Evolutionary conservation across 2,888 invertebrate genomes (phyloP).

Genomic region (Drosophila atroscutellata): DNA sequence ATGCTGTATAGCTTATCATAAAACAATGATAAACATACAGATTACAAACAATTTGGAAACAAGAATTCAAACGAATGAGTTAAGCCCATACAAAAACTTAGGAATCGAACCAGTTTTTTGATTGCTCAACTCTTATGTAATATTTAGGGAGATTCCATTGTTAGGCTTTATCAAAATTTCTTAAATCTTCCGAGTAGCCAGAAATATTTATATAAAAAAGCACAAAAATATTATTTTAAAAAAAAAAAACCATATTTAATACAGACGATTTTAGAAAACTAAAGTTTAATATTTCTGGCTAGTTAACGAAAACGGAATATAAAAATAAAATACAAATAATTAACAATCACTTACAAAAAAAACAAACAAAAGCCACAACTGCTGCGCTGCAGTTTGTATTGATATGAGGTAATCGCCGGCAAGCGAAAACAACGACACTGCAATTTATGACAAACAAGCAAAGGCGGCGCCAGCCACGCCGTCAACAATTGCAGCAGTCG

Average conservation of each 20-base stretch:
- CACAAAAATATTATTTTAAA: neutral
- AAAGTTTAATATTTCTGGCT: neutral
- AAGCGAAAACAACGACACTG: constrained; percentile 46
- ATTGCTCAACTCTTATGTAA: neutral
- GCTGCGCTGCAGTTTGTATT: constrained; percentile 53
- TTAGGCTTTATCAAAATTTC: neutral
- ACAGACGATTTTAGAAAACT: neutral
- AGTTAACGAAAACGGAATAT: constrained; percentile 5
- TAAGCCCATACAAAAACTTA: constrained; percentile 27
- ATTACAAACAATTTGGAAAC: constrained; percentile 16
- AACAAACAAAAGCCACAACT: constrained; percentile 39
- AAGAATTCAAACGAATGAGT: constrained; percentile 19
- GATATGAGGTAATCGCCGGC: constrained; percentile 59
- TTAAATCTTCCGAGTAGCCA: neutral
- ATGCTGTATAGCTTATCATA: constrained; percentile 14
- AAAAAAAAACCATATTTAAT: constrained; percentile 1
- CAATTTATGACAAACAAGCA: constrained; percentile 70
- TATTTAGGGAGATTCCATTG: constrained; percentile 11
- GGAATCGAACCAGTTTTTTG: constrained; percentile 53
- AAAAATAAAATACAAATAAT: constrained; percentile 23
- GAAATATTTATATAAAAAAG: constrained; percentile 15
- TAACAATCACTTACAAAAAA: constrained; percentile 26
- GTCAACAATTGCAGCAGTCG: constrained; percentile 52
- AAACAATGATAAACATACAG: constrained; percentile 4
- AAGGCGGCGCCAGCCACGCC: constrained; percentile 60